phyloP scores from a whole-genome alignment of 2,888 invertebrate genomes.

The Tryphoninae sp. region DNA sequence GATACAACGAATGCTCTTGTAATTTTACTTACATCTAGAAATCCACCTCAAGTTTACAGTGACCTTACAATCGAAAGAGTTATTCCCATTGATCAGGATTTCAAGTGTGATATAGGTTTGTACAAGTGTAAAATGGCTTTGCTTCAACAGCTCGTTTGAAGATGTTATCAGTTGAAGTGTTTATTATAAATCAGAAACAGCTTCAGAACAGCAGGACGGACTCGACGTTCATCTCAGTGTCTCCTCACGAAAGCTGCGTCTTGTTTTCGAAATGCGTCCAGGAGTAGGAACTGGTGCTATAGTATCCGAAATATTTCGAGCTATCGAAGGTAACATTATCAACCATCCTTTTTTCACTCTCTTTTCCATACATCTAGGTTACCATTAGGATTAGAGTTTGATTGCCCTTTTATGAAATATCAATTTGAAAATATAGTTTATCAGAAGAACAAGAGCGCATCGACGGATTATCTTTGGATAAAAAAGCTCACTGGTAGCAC shows the following conservation, averaged over 20 bases:
- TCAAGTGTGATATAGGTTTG: slow-evolving; percentile 88
- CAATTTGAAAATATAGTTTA: slow-evolving; percentile 70
- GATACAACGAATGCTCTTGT: slow-evolving; percentile 84
- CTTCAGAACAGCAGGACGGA: slow-evolving; percentile 81
- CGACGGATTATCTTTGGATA: slow-evolving; percentile 78
- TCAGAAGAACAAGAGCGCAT: slow-evolving; percentile 75
- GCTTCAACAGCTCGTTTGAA: background rate
- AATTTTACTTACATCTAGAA: slow-evolving; percentile 84
- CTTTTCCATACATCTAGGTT: slow-evolving; percentile 19
- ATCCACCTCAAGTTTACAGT: slow-evolving; percentile 87
- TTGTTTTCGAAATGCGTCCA: slow-evolving; percentile 83
- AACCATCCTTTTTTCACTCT: background rate
- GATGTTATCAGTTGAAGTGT: slow-evolving; percentile 1
- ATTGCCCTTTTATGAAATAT: slow-evolving; percentile 26
- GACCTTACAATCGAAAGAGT: slow-evolving; percentile 92
- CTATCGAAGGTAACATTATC: slow-evolving; percentile 86
- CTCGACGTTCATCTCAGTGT: slow-evolving; percentile 83
- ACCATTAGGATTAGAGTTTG: too few species aligned
- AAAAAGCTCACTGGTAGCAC: slow-evolving; percentile 76
- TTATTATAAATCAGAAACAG: slow-evolving; percentile 81
- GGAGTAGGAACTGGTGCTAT: slow-evolving; percentile 86
- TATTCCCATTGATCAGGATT: slow-evolving; percentile 90
- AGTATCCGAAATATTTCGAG: slow-evolving; percentile 88
- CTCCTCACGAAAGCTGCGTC: slow-evolving; percentile 82
- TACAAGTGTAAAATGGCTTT: slow-evolving; percentile 61